Evolutionary conservation across 2,888 invertebrate genomes (phyloP).

Genomic region (Hyles lineata): DNA sequence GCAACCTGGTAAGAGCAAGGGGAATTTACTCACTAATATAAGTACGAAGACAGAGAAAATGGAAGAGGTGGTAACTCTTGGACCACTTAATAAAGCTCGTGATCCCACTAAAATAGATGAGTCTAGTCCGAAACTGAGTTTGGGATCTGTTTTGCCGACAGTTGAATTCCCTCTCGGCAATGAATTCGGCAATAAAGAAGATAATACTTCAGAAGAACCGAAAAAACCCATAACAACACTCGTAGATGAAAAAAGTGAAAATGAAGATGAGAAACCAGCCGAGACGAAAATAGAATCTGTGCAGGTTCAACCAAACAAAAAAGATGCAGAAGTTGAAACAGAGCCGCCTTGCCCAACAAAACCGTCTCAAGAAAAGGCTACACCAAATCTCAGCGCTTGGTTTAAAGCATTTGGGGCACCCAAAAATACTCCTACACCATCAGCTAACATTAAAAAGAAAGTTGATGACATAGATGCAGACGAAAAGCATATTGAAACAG

Average conservation of each 20-base stretch:
- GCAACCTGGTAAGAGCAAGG: constrained; percentile 95
- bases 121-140: constrained; percentile 91
- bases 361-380: constrained; percentile 87
- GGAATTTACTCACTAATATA: constrained; percentile 90
- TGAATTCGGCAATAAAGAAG: constrained; percentile 79
- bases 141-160: constrained; percentile 92
- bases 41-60: constrained; percentile 82
- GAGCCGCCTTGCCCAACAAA: constrained; percentile 65
- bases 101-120: constrained; percentile 87
- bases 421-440: constrained; percentile 85
- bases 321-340: constrained; percentile 75
- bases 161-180: constrained; percentile 88
- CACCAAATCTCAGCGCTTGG: constrained; percentile 95
- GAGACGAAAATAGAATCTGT: constrained; percentile 58
- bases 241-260: constrained; percentile 49
- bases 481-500: constrained; percentile 69
- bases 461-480: constrained; percentile 80
- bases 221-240: constrained; percentile 37
- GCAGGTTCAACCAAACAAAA: constrained; percentile 59
- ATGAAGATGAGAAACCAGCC: constrained; percentile 51
- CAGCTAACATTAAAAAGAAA: constrained; percentile 83
- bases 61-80: constrained; percentile 85
- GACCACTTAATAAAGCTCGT: constrained; percentile 83
- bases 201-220: constrained; percentile 43
- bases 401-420: constrained; percentile 96